Percentiles rank a stretch among this genome's conserved stretches.
Conservation (phyloP, 2,797 vertebrate species). For the Furcifer pardalis region DNA sequence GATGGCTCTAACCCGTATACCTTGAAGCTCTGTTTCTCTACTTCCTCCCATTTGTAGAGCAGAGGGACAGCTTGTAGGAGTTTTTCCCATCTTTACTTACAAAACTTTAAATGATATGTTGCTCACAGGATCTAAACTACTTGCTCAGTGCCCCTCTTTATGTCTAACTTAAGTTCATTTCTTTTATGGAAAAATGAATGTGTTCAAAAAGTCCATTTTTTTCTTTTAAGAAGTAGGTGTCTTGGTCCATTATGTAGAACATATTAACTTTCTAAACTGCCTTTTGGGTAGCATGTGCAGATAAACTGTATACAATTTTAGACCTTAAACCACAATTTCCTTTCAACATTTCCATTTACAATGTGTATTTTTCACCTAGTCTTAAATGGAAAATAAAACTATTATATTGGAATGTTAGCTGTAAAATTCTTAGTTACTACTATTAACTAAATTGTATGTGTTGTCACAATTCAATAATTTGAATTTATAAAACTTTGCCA, state of each 20-base stretch:
- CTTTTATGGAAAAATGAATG: conserved; percentile 80
- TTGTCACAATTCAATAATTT: conserved; percentile 72
- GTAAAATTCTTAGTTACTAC: conserved; percentile 66
- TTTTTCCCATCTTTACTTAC: conserved; percentile 65
- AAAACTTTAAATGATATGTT: conserved; percentile 59
- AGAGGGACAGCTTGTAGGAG: conserved; percentile 73
- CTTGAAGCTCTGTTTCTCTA: conserved; percentile 96
- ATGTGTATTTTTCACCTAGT: conserved; percentile 78
- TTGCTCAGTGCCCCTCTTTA: conserved; percentile 79
- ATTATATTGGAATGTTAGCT: conserved; percentile 71
- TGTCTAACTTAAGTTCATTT: conserved; percentile 70
- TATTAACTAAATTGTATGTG: conserved; percentile 71
- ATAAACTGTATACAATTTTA: conserved; percentile 54
- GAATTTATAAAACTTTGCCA: conserved; percentile 77
- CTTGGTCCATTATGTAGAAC: conserved; percentile 69
- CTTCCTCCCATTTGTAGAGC: conserved; percentile 87
- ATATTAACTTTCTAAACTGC: conserved; percentile 69
- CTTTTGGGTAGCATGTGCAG: conserved; percentile 64
- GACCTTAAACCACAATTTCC: conserved; percentile 64
- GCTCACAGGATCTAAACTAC: conserved; percentile 71
- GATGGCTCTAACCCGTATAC: conserved; percentile 93
- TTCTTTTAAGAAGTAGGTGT: conserved; percentile 69
- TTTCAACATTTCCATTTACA: conserved; percentile 75
- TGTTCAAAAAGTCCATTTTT: conserved; percentile 64
- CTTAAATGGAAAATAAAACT: conserved; percentile 68